These are phyloP conservation scores for Cremastobaeus sp. DNA, from an alignment of 2,888 invertebrate species.

Conservation along the genomic window DNA sequence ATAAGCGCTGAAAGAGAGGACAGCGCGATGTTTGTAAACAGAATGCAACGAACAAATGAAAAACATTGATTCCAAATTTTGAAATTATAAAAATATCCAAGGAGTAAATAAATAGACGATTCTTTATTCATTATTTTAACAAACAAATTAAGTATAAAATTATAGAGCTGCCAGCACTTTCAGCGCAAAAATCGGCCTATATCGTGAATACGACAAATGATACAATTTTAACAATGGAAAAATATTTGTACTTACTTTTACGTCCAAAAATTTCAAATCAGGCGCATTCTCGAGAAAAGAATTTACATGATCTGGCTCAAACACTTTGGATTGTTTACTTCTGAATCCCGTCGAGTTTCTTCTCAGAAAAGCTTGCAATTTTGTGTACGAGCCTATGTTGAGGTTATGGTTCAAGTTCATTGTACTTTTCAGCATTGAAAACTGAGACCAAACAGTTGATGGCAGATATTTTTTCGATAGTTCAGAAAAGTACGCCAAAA, in stretches of 20 bases:
- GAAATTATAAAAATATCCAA: too few species aligned
- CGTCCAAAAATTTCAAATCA: conserved; percentile 8
- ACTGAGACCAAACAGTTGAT: not conserved
- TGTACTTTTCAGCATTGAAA: conserved; percentile 3
- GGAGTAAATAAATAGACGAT: too few species aligned
- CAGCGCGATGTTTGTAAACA: too few species aligned
- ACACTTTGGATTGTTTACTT: conserved; percentile 14
- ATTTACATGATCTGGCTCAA: conserved; percentile 1
- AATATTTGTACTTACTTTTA: conserved; percentile 12
- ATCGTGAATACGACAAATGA: not conserved
- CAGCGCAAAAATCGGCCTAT: not conserved
- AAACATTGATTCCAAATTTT: too few species aligned
- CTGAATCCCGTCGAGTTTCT: conserved; percentile 6
- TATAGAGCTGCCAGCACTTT: too few species aligned
- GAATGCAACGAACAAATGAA: too few species aligned
- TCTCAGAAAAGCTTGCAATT: conserved; percentile 9
- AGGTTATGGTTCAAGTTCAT: conserved; percentile 12
- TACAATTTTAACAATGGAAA: not conserved
- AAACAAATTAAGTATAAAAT: too few species aligned
- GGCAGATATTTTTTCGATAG: conserved; percentile 1
- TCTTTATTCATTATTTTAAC: too few species aligned
- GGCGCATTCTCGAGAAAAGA: conserved; percentile 12
- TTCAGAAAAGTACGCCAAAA: not conserved
- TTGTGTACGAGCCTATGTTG: conserved; percentile 1
- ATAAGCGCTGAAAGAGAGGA: too few species aligned